A percentile compares a stretch with the other conserved stretches of the same genome.
Conservation (phyloP, 2,113 vertebrate genomes). For the Cebidichthys violaceus region DNA sequence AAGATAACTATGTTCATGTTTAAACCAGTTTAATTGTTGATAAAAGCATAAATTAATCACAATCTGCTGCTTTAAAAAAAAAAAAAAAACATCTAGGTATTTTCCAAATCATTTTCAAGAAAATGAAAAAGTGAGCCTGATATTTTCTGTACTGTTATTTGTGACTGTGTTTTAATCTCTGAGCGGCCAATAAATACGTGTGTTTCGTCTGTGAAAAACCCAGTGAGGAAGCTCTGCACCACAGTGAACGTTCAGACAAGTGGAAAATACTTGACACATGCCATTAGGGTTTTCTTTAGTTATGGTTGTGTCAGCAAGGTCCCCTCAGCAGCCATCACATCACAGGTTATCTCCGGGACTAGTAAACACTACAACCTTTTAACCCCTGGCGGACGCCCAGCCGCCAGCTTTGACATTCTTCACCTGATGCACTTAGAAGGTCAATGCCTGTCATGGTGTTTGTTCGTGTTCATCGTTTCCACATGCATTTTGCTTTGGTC, state of each 20-base stretch:
- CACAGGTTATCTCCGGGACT: slow-evolving; percentile 44
- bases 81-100: neutral
- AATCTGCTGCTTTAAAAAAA: neutral
- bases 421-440: slow-evolving; percentile 48
- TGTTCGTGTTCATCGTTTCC: neutral
- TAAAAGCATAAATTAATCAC: neutral
- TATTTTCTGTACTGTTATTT: neutral
- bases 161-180: neutral
- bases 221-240: neutral
- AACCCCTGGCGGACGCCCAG: slow-evolving; percentile 52
- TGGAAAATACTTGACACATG: slow-evolving; percentile 67
- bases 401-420: slow-evolving; percentile 34
- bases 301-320: slow-evolving; percentile 46
- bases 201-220: neutral
- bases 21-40: no score
- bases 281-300: slow-evolving; percentile 48
- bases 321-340: slow-evolving; percentile 48
- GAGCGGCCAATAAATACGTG: neutral
- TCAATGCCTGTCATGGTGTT: slow-evolving; percentile 16
- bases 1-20: no score
- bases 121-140: neutral
- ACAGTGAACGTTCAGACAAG: slow-evolving; percentile 27
- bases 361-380: slow-evolving; percentile 54
- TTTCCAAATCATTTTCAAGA: neutral
- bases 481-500: neutral